Evolutionary conservation across 2,888 invertebrate species (phyloP), one percentile per base, ranked within the genome.

Genomic region (Napeogenes sylphis): DNA sequence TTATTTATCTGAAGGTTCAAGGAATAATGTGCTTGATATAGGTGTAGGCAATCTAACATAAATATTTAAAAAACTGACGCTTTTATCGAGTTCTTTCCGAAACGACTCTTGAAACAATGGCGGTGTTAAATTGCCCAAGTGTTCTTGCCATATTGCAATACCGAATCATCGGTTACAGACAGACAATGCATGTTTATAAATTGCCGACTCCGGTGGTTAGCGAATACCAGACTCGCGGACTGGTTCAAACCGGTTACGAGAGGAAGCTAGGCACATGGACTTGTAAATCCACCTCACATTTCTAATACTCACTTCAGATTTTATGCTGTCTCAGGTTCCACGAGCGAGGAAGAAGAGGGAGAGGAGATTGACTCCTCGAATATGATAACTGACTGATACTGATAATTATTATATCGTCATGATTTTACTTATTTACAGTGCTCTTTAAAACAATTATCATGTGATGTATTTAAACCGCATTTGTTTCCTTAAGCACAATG

Each of bases 181-280:
- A 30, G 30, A 51, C 51, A 51, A 51, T 51, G 51, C 30, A 12
- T 51, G 30, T 51, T 51, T 47, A 47, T 51, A 51, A 51, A 30
- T 10, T 30, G 30, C 30, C 12, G 30, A 21, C 8, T 30, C 51
- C 21, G 30, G 30, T 30, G 30, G 42, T 42, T 42, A 51, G 51
- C 51, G 51, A 51, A 51, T 30, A 51, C 30, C 51, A 21, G 51
- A 8, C 51, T 51, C 51, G 51, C 30, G 51, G 12, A 30, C 51
- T 30, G 51, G 51, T 30, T 30, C 51, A 5, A 51, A 51, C 51
- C 30, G 51, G 51, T 51, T 51, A 30, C 21, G 30, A 51, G 30
- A 30, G 8, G 42, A 21, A 51, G 51, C 21, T 8, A 51, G 6
- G 30, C 51, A 30, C 51, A 51, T 51, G 51, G 30, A 51, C 51